Evolutionary conservation across 2,113 vertebrate genomes (phyloP), one percentile per base, ranked within the genome.

Genomic region (Ia io): DNA sequence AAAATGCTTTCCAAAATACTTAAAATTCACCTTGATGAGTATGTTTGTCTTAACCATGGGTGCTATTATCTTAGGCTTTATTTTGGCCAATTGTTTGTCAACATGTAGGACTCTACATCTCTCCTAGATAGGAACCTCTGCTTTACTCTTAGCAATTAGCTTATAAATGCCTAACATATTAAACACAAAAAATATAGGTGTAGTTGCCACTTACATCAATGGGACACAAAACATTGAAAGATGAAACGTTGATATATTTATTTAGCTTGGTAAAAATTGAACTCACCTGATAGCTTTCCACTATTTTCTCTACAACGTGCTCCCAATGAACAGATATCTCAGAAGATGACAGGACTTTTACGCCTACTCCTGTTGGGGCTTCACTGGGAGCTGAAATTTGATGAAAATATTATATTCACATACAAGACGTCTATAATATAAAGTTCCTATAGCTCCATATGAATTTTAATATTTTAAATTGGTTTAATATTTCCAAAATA

Each of bases 201-300:
- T 90, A 30, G 4, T 20, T 93, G 9, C 49, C 49, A 84, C 25
- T 59, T n/a, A 61, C 71, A 30, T 78, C 35, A 85, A 5, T 35
- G 44, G 49, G 23, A 76, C 32, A 89, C 9, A 71, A 14, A 77
- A 89, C 3, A 79, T 0, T 12, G 20, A 91, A 76, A 76, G 17
- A 40, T 59, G 10, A 1, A 82, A 86, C 9, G 2, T 1, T 32
- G 10, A 37, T 53, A 47, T 59, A 73, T 59, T 65, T 83, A 76
- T 9, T 93, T 84, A 42, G 2, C 9, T 56, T n/a, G 44, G 65
- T 42, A 37, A 23, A 70, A 86, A 83, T 63, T 90, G 44, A 93
- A 97, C 99, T 98, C 77, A 99, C 99, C 99, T 99, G 99, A 97
- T 99, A 99, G 70, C 99, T 99, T 85, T 99, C 99, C 67, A 99